Evolutionary conservation across 2,113 vertebrate genomes (phyloP), one percentile per base, ranked within the genome.

Genomic region (Barnardius zonarius): DNA sequence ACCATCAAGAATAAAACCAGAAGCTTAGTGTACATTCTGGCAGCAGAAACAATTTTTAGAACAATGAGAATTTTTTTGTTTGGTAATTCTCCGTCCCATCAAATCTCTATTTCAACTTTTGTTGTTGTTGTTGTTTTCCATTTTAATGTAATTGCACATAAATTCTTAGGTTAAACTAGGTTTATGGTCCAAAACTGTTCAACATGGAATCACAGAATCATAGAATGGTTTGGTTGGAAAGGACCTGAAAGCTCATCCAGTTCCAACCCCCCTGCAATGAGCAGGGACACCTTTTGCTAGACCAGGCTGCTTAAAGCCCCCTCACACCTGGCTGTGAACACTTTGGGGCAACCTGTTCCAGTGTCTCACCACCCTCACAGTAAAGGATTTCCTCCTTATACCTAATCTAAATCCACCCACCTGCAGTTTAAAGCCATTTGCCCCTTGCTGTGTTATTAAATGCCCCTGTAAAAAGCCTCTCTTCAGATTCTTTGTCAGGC

Each of bases 291-390:
- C 9, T 61, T 27, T 28, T 44, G 44, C 28, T 18, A 6, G 0
- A 1, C 9, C 61, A 80, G n/a, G 3, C 4, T 46, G 51, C 17
- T 74, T n/a, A 4, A 46, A 74, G 11, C 13, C 9, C 24, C 19
- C 4, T 39, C 44, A 61, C 66, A 2, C 13, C 15, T 46, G 33
- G 15, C 17, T n/a, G n/a, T 46, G 61, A 10, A 18, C 37, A 73
- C 51, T 35, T 27, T 20, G 31, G 16, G 28, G 5, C 24, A 79
- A 8, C 13, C 18, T 66, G 13, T 52, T 23, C 4, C 16, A 27
- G 2, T 6, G 13, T 8, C 37, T 46, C 44, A 84, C 43, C 43
- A 44, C 0, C 0, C 17, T 13, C 35, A 59, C 16, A 27, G 37
- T 18, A n/a, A 28, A 67, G 28, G 18, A 11, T 46, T 72, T 18